A percentile compares a stretch with the other conserved stretches of the same genome.
These are phyloP conservation scores for Malurus alboscapulatus DNA, from an alignment of 2,113 vertebrate species.

Conservation along the genomic window DNA sequence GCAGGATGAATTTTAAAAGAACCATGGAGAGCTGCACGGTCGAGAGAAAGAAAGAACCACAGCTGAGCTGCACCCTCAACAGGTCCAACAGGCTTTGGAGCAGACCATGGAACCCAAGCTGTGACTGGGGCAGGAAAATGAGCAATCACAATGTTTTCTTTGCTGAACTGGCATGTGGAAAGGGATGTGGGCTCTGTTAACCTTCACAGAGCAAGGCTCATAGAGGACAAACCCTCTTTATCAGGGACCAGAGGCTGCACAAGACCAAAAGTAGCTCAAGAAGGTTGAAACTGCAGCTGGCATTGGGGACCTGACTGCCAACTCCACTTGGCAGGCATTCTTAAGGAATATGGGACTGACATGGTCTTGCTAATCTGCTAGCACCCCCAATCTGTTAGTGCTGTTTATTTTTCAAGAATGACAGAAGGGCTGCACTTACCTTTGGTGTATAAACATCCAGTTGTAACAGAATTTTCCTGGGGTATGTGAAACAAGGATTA, in stretches of 20 bases:
- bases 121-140: background rate
- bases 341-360: background rate
- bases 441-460: background rate
- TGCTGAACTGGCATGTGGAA: background rate
- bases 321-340: rapidly evolving
- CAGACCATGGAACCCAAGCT: background rate
- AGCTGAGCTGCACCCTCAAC: background rate
- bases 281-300: background rate
- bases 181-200: background rate
- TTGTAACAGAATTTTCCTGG: background rate
- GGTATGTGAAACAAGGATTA: background rate
- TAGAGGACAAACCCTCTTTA: background rate
- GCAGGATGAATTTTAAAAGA: background rate
- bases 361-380: too few relatives aligned
- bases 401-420: background rate
- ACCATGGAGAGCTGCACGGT: background rate
- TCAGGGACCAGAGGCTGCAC: background rate
- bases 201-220: background rate
- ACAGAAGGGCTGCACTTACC: background rate
- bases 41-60: background rate
- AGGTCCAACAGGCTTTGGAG: background rate
- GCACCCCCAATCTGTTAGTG: rapidly evolving
- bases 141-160: background rate
- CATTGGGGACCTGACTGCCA: background rate
- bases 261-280: background rate